phyloP scores from a whole-genome alignment of 2,888 invertebrate species.

The Torymus tubicola region DNA sequence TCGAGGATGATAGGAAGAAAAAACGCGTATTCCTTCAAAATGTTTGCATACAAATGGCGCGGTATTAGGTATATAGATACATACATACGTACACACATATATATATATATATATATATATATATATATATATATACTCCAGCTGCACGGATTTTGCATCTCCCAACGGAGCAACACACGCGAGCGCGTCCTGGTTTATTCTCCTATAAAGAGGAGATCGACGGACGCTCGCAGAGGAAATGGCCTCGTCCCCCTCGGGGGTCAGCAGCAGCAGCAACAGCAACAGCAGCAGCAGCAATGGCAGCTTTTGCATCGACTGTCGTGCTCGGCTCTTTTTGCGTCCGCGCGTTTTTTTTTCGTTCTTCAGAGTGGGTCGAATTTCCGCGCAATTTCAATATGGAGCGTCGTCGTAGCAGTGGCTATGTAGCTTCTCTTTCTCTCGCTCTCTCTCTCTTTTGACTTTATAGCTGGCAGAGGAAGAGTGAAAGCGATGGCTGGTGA shows the following conservation, averaged over 20 bases:
- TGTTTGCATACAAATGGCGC: constrained; percentile 50
- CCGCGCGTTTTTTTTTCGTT: background rate
- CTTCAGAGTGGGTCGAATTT: constrained; percentile 18
- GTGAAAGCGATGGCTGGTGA: constrained; percentile 35
- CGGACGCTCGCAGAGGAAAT: constrained; percentile 31
- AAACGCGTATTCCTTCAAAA: constrained; percentile 25
- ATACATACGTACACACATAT: background rate
- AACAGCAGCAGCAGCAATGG: background rate
- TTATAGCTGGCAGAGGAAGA: background rate
- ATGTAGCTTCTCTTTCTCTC: constrained; percentile 40
- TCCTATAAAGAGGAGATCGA: constrained; percentile 46
- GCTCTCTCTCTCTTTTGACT: background rate
- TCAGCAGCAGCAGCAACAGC: background rate
- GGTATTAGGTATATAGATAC: constrained; percentile 9
- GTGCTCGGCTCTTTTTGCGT: constrained; percentile 1
- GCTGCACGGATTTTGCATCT: constrained; percentile 15
- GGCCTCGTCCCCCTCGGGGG: constrained; percentile 39
- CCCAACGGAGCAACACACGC: constrained; percentile 7
- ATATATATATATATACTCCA: background rate
- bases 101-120: too few relatives aligned
- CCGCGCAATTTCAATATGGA: constrained; percentile 38
- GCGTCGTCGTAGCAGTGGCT: too few relatives aligned
- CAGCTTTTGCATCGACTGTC: constrained; percentile 11
- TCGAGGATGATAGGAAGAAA: background rate
- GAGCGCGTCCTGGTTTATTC: constrained; percentile 32